These are phyloP conservation scores for Umimayanthus chanpuru DNA, from an alignment of 92 coral and sea anemone genomes.

Conservation along the genomic window DNA sequence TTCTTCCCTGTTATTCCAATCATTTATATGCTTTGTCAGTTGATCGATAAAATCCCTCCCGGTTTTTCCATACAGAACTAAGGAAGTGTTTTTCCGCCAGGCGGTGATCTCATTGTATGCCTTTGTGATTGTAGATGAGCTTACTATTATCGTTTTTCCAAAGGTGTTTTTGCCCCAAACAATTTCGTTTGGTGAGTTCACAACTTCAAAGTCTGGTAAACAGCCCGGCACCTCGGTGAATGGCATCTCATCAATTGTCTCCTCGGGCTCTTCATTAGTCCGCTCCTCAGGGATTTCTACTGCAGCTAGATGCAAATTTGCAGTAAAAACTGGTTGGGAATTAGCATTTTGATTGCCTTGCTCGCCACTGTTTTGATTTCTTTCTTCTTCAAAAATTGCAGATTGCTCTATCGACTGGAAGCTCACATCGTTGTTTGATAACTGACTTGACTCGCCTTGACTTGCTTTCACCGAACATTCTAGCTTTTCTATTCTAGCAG, in stretches of 20 bases:
- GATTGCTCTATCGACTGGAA: constrained; percentile 23
- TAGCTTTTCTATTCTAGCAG: constrained; percentile 5
- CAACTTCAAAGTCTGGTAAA: neutral
- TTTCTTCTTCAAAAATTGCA: constrained; percentile 21
- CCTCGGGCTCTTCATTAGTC: constrained; percentile 16
- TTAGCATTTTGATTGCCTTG: too few relatives aligned
- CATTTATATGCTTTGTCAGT: too few relatives aligned
- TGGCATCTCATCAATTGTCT: constrained; percentile 14
- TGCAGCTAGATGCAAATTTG: constrained; percentile 14
- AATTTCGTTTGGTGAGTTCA: too few relatives aligned
- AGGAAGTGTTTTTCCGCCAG: too few relatives aligned
- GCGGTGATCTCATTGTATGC: neutral
- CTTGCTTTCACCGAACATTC: constrained; percentile 11
- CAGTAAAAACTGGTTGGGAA: neutral
- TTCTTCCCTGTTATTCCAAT: too few relatives aligned
- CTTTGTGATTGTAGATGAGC: constrained; percentile 14
- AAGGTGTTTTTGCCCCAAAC: constrained; percentile 8
- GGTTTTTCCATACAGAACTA: too few relatives aligned
- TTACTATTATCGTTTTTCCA: constrained; percentile 8
- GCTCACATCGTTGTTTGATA: constrained; percentile 29
- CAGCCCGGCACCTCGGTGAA: constrained; percentile 9
- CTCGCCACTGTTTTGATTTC: constrained; percentile 14
- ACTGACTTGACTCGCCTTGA: constrained; percentile 17
- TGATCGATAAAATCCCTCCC: too few relatives aligned
- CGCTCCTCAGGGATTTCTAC: constrained; percentile 16